phyloP scores from a whole-genome alignment of 2,113 vertebrate species.

The Pionites leucogaster region DNA sequence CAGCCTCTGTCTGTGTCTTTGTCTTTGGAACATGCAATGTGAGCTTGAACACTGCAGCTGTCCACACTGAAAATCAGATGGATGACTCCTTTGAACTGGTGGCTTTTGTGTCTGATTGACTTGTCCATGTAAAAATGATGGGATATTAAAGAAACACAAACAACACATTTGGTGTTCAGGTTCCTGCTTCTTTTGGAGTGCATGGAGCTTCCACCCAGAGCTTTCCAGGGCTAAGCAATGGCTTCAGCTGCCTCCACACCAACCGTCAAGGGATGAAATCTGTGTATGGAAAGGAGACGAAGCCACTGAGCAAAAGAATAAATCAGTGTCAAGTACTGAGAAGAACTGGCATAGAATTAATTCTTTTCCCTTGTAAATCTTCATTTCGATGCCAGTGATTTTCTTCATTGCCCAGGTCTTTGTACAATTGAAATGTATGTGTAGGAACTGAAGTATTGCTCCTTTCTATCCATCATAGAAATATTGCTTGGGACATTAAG shows the following conservation, averaged over 20 bases:
- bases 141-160: background rate
- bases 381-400: background rate
- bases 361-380: background rate
- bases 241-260: background rate
- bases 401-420: background rate
- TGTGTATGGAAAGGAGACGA: slow-evolving; percentile 15
- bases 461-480: background rate
- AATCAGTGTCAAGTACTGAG: background rate
- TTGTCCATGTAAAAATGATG: background rate
- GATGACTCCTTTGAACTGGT: background rate
- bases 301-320: background rate
- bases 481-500: background rate
- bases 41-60: background rate
- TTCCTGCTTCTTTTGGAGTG: background rate
- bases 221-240: background rate
- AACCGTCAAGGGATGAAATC: slow-evolving; percentile 54
- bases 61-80: background rate
- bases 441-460: background rate
- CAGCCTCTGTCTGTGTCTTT: background rate
- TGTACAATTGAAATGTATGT: background rate
- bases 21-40: background rate
- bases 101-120: background rate
- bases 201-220: background rate
- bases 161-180: background rate
- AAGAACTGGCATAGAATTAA: background rate